These are phyloP conservation scores for Pyrocephalus nanus DNA, from an alignment of 2,797 vertebrate species.

Conservation along the genomic window DNA sequence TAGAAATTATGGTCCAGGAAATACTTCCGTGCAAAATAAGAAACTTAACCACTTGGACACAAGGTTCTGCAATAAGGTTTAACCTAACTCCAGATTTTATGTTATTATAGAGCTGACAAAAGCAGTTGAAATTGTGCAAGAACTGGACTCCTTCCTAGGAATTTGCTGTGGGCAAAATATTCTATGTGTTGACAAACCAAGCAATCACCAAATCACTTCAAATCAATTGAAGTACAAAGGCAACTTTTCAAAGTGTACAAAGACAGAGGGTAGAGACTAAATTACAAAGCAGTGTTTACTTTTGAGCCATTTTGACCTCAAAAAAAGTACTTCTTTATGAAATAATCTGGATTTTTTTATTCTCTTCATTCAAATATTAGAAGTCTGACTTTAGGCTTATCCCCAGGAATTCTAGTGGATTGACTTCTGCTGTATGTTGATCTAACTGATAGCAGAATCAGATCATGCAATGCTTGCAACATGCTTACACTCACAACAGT, in stretches of 20 bases:
- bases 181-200: background rate
- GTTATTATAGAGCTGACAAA: background rate
- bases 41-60: background rate
- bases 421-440: background rate
- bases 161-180: background rate
- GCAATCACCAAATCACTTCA: background rate
- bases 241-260: background rate
- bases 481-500: background rate
- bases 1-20: background rate
- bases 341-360: background rate
- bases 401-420: background rate
- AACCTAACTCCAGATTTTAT: background rate
- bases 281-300: background rate
- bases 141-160: background rate
- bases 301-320: background rate
- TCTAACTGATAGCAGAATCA: background rate
- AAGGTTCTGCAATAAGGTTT: background rate
- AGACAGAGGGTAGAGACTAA: rapidly evolving
- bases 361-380: background rate
- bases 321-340: background rate
- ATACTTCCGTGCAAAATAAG: background rate
- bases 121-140: background rate
- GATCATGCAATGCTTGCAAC: background rate
- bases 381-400: background rate
- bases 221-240: background rate